Conservation (phyloP, 2,888 invertebrate species). For the Linnaemya vulpina region DNA sequence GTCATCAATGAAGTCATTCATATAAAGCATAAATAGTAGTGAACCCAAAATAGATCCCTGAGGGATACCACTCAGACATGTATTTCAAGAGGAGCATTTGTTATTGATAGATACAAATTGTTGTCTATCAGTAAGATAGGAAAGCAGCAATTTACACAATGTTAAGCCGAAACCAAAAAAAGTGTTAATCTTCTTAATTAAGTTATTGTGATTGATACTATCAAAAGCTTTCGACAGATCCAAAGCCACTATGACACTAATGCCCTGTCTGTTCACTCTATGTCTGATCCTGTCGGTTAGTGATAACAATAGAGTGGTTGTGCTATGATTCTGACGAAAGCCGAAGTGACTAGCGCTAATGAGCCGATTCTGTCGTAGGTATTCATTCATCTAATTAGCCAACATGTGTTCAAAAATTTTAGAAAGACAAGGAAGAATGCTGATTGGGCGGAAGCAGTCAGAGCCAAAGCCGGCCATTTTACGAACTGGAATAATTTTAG, state of each 20-base stretch:
- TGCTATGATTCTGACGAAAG: neutral
- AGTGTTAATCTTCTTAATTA: neutral
- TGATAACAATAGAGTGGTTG: neutral
- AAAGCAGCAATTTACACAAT: neutral
- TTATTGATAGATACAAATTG: neutral
- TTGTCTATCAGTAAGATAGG: neutral
- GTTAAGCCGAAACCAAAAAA: neutral
- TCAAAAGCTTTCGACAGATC: neutral
- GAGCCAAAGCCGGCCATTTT: neutral
- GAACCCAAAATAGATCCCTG: conserved; percentile 7
- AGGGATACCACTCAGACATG: neutral
- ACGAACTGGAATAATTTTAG: neutral
- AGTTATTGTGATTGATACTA: neutral
- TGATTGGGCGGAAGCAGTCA: neutral
- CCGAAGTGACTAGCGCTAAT: neutral
- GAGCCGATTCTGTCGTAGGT: neutral
- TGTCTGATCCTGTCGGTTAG: too few species aligned
- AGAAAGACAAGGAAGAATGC: neutral
- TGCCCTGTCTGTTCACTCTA: too few species aligned
- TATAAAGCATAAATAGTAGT: conserved; percentile 3
- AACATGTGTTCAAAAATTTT: neutral
- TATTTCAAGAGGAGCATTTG: neutral
- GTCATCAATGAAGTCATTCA: neutral
- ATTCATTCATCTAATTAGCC: neutral
- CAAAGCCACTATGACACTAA: too few species aligned